Evolutionary conservation across 1,140 invertebrate species (phyloP).

Genomic region (Zaprionus capensis): DNA sequence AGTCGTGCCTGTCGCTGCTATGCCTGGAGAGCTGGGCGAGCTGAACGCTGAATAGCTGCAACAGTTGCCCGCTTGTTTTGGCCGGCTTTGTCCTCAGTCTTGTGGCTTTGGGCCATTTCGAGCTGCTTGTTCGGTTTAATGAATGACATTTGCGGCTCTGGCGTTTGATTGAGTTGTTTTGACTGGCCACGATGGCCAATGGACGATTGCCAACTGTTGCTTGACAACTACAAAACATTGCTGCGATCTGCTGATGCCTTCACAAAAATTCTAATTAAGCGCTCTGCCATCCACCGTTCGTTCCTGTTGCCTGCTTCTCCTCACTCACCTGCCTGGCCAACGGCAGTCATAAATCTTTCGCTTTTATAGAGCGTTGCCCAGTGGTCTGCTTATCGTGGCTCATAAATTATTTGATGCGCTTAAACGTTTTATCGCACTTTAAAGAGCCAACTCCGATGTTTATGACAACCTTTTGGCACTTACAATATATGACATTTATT

Average conservation of each 20-base stretch:
- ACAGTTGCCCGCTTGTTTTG: slow-evolving; percentile 43
- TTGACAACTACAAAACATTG: slow-evolving; percentile 32
- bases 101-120: slow-evolving; percentile 50
- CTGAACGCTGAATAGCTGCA: slow-evolving; percentile 4
- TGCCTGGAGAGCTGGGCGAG: slow-evolving; percentile 3
- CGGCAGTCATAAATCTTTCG: slow-evolving; percentile 1
- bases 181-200: slow-evolving; percentile 71
- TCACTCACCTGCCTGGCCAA: slow-evolving; percentile 26
- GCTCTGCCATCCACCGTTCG: background rate
- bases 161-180: slow-evolving; percentile 81
- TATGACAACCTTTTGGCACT: slow-evolving; percentile 77
- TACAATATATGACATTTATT: slow-evolving; percentile 67
- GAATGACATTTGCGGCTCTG: slow-evolving; percentile 71
- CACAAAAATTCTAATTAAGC: slow-evolving; percentile 29
- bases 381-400: slow-evolving; percentile 52
- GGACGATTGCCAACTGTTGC: slow-evolving; percentile 51
- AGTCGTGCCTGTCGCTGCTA: slow-evolving; percentile 60
- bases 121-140: slow-evolving; percentile 68
- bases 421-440: slow-evolving; percentile 80
- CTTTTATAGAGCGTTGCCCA: slow-evolving; percentile 19
- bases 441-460: slow-evolving; percentile 63
- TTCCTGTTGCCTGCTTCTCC: background rate
- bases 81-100: slow-evolving; percentile 42
- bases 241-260: background rate
- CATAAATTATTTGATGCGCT: slow-evolving; percentile 79